Percentiles rank a stretch among this genome's conserved stretches.
These are phyloP conservation scores for Pristionchus mayeri DNA, from an alignment of 2,888 invertebrate species.

Conservation along the genomic window DNA sequence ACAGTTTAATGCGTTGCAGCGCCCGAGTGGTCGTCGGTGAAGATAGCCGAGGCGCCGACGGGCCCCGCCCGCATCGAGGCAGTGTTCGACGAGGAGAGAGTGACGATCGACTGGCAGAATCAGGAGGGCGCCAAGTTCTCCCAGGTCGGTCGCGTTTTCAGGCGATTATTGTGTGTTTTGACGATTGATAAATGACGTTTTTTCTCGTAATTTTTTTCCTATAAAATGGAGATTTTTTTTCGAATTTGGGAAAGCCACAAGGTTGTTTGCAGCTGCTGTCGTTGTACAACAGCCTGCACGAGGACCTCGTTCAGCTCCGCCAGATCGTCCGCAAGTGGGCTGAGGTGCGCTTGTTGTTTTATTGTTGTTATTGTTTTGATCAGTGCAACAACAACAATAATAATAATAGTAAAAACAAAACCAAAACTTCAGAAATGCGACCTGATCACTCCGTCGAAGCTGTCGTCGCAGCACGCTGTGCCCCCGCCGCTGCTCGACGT, in stretches of 20 bases:
- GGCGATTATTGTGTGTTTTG: too few species aligned
- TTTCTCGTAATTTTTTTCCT: too few species aligned
- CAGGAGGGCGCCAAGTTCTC: background rate
- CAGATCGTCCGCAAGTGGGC: constrained; percentile 24
- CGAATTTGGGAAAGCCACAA: too few species aligned
- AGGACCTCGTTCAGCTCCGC: background rate
- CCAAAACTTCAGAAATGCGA: constrained; percentile 42
- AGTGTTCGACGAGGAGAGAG: background rate
- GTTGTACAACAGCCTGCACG: constrained; percentile 18
- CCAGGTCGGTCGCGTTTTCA: background rate
- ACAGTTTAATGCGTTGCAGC: background rate
- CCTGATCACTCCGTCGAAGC: background rate
- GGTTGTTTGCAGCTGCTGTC: constrained; percentile 5
- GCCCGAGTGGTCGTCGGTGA: background rate
- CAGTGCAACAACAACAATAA: too few species aligned
- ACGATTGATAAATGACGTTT: too few species aligned
- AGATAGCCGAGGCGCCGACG: background rate
- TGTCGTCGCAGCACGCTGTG: constrained; percentile 77
- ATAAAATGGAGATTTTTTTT: background rate
- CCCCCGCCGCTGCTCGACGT: constrained; percentile 79
- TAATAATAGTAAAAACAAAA: too few species aligned
- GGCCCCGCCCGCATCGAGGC: background rate
- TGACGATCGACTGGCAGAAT: constrained; percentile 41
- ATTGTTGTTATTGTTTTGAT: background rate
- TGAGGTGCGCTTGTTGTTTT: background rate